These are phyloP conservation scores for Columbina picui DNA, from an alignment of 2,113 vertebrate species.

Conservation along the genomic window DNA sequence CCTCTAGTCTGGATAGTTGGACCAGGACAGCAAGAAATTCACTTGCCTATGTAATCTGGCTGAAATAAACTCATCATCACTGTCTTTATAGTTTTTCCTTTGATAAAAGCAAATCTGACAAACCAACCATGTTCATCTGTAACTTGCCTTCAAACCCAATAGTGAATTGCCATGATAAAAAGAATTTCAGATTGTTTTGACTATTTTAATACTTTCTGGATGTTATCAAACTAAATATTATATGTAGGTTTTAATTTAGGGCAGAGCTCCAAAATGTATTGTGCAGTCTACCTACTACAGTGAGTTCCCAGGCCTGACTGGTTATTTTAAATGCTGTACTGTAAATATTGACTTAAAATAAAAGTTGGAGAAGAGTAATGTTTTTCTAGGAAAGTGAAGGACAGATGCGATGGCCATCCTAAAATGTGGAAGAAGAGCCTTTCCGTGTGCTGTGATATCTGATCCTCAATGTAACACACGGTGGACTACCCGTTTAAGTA, in stretches of 20 bases:
- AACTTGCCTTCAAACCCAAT: not conserved
- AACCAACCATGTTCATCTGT: not conserved
- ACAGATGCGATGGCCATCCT: not conserved
- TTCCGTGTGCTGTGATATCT: not conserved
- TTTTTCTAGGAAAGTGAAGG: not conserved
- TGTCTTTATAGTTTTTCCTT: not conserved
- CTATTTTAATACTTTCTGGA: not conserved
- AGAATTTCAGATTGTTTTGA: not conserved
- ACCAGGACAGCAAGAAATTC: not conserved
- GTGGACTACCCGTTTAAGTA: not conserved
- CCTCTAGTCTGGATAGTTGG: not conserved
- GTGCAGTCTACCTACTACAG: not conserved
- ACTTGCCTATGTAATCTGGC: not conserved
- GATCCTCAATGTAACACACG: not conserved
- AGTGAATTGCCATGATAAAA: not conserved
- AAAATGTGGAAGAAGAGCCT: not conserved
- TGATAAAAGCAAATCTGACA: not conserved
- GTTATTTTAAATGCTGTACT: not conserved
- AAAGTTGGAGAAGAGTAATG: not conserved
- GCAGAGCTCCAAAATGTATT: accelerated
- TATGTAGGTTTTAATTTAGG: not conserved
- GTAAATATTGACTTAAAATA: not conserved
- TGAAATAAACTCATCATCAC: not conserved
- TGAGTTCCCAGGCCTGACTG: not conserved
- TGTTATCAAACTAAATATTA: not conserved